Evolutionary conservation across 2,888 invertebrate genomes (phyloP), one percentile per base, ranked within the genome.

Genomic region (Pseudococcus jackbeardsleyi): DNA sequence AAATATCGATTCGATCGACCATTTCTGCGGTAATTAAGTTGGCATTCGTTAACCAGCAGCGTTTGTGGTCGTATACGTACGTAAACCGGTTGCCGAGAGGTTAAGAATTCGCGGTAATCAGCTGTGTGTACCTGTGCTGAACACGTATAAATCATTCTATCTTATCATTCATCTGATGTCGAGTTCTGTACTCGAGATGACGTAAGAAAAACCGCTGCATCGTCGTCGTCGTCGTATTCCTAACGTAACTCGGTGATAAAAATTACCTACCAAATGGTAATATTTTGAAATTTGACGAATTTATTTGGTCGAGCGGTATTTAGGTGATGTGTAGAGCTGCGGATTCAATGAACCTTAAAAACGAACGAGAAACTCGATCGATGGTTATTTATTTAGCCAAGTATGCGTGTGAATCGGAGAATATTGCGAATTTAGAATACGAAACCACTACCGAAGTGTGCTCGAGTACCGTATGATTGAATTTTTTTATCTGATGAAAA

Each of bases 11-110:
- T 72, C 33, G 72, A 33, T 33, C 72, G 72, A 72, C 8, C 22
- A 9, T 64, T 59, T 64, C 15, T 64, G 64, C 33, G 72, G 26
- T 72, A 72, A 72, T 72, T 72, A 72, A 72, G n/a, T 72, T 72
- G 39, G 33, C 33, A 33, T 72, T 72, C 72, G 72, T 72, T 33
- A 72, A 72, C 33, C 33, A 72, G 72, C 15, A 17, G 42, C 42
- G 6, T 9, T 72, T 68, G 68, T 68, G 26, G 68, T 68, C 26
- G 26, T 33, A 17, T 6, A 72, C 33, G 33, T 26, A 72, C 72
- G 33, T 26, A 72, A 33, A 72, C 72, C 72, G 72, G 72, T 72
- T 72, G 33, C 33, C 33, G 64, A 72, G 17, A 72, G 33, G 72
- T 72, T 26, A 72, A 72, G 33, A 72, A 72, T 72, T 72, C 33